Evolutionary conservation across 2,888 invertebrate species (phyloP), one percentile per base, ranked within the genome.

Genomic region (Athrips mouffetella): DNA sequence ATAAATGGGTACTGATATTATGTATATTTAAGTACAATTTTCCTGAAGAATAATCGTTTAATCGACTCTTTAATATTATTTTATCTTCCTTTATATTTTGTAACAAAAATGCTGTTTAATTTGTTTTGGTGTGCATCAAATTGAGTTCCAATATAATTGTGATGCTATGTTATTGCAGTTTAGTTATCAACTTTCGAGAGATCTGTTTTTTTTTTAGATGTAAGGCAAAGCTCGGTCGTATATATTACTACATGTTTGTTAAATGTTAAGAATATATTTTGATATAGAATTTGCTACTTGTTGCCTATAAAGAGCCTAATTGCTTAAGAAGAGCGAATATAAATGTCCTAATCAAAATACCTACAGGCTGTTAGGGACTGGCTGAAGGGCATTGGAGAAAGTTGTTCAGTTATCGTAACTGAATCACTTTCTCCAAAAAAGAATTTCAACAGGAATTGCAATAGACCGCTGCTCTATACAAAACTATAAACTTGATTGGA

Each of bases 281-380:
- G n/a, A 31, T 31, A 23, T 27, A 46, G 29, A 49, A 13, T 31
- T 25, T 39, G 45, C 45, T 49, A 50, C 33, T 58, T 54, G 52
- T 60, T 59, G 60, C 60, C 58, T 63, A 48, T 45, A 47, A 54
- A 56, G 62, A 59, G 60, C 55, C 61, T 62, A 54, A 48, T 48
- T 49, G 57, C 56, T 55, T 52, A 47, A 45, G 46, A 42, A 27
- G 48, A 40, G n/a, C n/a, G 23, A 52, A 37, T 27, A 29, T 27
- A 3, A 45, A 45, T 27, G 27, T 27, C n/a, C n/a, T n/a, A n/a
- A n/a, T n/a, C n/a, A n/a, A n/a, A n/a, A n/a, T n/a, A n/a, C n/a
- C n/a, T n/a, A n/a, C n/a, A n/a, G n/a, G n/a, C n/a, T n/a, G n/a
- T n/a, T n/a, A n/a, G n/a, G n/a, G n/a, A n/a, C 15, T 15, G 45